Conservation (phyloP, 2,113 vertebrate genomes). For the Pantherophis guttatus region DNA sequence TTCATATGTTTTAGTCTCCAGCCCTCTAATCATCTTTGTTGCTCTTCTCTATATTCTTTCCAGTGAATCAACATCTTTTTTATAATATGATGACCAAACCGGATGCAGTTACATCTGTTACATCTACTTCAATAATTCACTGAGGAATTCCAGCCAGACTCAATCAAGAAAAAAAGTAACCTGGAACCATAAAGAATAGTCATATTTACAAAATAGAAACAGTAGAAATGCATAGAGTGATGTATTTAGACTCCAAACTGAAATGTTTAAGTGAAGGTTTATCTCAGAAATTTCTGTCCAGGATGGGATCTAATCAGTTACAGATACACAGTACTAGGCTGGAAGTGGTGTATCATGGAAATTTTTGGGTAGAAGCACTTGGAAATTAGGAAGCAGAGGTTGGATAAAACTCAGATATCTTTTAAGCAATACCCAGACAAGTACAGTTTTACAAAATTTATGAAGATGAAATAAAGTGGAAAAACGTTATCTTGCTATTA, state of each 20-base stretch:
- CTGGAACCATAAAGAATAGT: no score
- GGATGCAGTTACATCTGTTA: no score
- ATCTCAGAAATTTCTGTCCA: no score
- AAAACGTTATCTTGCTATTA: not conserved
- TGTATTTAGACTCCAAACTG: not conserved
- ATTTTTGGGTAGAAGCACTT: not conserved
- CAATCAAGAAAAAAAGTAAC: not conserved
- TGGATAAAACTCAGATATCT: not conserved
- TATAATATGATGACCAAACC: no score
- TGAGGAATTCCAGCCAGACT: not conserved
- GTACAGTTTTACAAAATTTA: no score
- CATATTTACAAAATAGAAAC: not conserved
- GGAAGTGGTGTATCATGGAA: not conserved
- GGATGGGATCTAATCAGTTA: no score
- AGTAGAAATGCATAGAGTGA: not conserved
- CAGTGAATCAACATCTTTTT: no score
- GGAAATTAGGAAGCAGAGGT: not conserved
- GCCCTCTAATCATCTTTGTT: no score
- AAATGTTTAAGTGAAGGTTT: not conserved
- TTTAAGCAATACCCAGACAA: not conserved
- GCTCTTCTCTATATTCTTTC: no score
- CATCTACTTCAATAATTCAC: not conserved
- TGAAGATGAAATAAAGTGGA: not conserved
- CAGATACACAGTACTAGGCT: no score
- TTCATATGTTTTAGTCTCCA: no score